A percentile compares a stretch with the other conserved stretches of the same genome.
Conservation (phyloP, 2,888 invertebrate species). For the Nephrotoma flavescens region DNA sequence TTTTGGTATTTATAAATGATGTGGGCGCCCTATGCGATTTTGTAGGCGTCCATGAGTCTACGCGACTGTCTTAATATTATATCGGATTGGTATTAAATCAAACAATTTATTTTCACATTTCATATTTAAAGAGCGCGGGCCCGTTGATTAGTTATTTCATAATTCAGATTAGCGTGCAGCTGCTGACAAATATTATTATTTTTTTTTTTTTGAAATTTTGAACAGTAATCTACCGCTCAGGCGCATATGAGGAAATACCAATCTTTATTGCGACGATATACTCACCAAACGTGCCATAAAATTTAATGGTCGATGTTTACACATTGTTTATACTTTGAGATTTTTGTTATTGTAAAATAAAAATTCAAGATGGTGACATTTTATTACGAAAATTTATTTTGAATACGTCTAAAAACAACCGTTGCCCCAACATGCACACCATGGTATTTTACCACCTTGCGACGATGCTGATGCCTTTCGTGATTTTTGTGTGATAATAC, state of each 20-base stretch:
- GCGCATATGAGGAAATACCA: not conserved
- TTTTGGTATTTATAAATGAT: not conserved
- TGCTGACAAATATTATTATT: not conserved
- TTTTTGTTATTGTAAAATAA: not conserved
- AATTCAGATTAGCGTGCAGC: not conserved
- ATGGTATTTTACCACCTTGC: conserved; percentile 31
- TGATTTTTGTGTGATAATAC: conserved; percentile 26
- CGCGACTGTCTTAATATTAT: not conserved
- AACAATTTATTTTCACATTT: not conserved
- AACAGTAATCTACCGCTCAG: not conserved
- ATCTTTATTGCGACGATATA: not conserved
- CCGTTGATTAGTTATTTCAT: not conserved
- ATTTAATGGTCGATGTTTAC: not conserved
- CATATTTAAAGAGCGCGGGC: not conserved
- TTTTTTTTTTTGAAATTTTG: not conserved
- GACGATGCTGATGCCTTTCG: conserved; percentile 31
- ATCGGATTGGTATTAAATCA: not conserved
- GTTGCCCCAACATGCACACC: conserved; percentile 34
- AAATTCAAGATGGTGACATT: not conserved
- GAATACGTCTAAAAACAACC: conserved; percentile 22
- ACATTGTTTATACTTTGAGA: not conserved
- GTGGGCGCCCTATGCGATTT: not conserved
- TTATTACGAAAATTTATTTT: not conserved
- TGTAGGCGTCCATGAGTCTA: not conserved
- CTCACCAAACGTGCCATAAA: not conserved